Evolutionary conservation across 1,140 invertebrate genomes (phyloP).

Genomic region (Ceratina japonica): DNA sequence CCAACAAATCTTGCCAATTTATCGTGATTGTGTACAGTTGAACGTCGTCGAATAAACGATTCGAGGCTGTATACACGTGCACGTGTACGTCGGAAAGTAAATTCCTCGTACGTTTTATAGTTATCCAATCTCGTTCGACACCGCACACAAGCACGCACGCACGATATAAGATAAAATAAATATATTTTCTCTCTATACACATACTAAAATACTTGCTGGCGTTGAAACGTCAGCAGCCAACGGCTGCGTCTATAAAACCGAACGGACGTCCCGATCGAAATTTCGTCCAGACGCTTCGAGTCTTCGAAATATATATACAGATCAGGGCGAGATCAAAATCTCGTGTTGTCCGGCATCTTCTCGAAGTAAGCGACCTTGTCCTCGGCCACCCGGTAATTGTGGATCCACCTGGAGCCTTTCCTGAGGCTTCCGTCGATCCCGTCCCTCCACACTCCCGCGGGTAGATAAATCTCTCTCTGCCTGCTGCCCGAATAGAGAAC

Average conservation of each 20-base stretch:
- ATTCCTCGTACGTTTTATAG: no score
- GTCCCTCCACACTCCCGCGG: conserved; percentile 93
- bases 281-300: no score
- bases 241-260: not conserved
- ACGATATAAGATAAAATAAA: conserved; percentile 31
- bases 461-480: conserved; percentile 88
- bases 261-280: not conserved
- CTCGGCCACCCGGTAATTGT: conserved; percentile 89
- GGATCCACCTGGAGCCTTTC: conserved; percentile 93
- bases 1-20: not conserved
- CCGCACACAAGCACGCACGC: no score
- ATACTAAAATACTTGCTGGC: conserved; percentile 33
- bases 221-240: no score
- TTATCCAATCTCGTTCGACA: not conserved
- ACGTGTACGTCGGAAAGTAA: no score
- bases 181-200: conserved; percentile 32
- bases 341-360: conserved; percentile 90
- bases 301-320: no score
- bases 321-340: conserved; percentile 80
- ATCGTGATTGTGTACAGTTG: no score
- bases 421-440: conserved; percentile 91
- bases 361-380: conserved; percentile 92
- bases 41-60: no score
- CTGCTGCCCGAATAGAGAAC: conserved; percentile 85
- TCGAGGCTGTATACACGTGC: no score